Percentiles rank a stretch among this genome's conserved stretches.
Conservation (phyloP, 2,113 vertebrate genomes). For the Calonectris borealis region DNA sequence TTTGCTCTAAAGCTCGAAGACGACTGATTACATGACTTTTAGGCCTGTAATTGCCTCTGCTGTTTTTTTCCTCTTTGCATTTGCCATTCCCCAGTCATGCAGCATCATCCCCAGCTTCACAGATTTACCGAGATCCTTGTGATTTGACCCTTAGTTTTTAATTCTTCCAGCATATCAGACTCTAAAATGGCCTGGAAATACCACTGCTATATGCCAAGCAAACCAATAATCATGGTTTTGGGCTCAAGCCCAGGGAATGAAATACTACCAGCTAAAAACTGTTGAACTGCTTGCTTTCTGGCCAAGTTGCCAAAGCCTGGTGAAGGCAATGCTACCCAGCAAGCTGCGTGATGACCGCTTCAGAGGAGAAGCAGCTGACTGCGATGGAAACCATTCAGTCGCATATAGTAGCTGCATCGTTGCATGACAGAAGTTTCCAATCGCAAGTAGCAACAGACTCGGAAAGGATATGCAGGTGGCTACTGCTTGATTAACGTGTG, state of each 20-base stretch:
- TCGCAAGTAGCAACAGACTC: background rate
- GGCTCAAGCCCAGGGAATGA: background rate
- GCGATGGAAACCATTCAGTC: background rate
- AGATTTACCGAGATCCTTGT: background rate
- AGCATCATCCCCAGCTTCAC: background rate
- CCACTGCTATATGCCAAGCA: background rate
- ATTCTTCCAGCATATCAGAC: background rate
- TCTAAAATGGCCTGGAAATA: background rate
- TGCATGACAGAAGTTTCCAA: background rate
- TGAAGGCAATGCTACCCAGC: background rate
- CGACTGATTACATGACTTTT: background rate
- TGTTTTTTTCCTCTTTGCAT: background rate
- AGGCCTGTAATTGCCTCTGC: background rate
- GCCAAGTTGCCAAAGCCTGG: background rate
- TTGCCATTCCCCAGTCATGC: background rate
- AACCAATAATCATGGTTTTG: fast-evolving
- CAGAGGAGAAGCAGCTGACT: background rate
- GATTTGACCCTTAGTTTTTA: background rate
- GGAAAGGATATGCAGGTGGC: background rate
- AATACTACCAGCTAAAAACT: background rate
- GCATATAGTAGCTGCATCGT: fast-evolving
- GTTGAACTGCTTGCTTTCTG: background rate
- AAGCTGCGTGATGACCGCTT: background rate
- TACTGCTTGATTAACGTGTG: background rate
- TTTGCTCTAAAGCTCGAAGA: background rate